A percentile compares a stretch with the other conserved stretches of the same genome.
Conservation (phyloP, 2,888 invertebrate genomes). For the Lasius platythorax region DNA sequence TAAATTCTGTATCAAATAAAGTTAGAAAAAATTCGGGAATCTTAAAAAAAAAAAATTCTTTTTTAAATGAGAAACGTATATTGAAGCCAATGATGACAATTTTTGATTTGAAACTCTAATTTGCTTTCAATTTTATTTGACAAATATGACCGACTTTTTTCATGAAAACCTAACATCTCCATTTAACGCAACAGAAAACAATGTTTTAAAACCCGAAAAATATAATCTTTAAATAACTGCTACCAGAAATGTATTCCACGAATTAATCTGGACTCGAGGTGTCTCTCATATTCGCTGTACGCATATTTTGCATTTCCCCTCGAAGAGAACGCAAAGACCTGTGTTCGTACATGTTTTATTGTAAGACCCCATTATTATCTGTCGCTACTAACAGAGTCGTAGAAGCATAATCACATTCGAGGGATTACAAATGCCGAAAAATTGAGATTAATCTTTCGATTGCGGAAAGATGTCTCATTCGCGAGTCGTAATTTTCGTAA, state of each 20-base stretch:
- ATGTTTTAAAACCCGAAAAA: not conserved
- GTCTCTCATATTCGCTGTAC: not conserved
- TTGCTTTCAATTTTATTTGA: not conserved
- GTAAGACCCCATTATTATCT: not conserved
- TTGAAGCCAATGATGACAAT: not conserved
- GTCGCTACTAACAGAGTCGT: not conserved
- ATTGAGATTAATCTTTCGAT: not conserved
- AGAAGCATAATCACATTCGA: not conserved
- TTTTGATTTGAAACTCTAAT: not conserved
- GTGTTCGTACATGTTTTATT: not conserved
- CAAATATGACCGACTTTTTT: not conserved
- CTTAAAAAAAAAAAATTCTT: not conserved
- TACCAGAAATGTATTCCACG: not conserved
- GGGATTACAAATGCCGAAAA: not conserved
- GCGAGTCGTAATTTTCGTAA: constrained; percentile 4
- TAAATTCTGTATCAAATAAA: not conserved
- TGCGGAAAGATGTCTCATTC: not conserved
- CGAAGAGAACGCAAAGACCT: not conserved
- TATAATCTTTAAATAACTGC: not conserved
- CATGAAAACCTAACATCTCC: not conserved
- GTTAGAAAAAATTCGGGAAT: not conserved
- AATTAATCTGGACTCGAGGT: not conserved
- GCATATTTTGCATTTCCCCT: not conserved
- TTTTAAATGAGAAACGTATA: not conserved
- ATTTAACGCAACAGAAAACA: not conserved